Percentiles rank a stretch among this genome's conserved stretches.
Conservation (phyloP, 1,140 invertebrate genomes). For the Drosophila malerkotliana region DNA sequence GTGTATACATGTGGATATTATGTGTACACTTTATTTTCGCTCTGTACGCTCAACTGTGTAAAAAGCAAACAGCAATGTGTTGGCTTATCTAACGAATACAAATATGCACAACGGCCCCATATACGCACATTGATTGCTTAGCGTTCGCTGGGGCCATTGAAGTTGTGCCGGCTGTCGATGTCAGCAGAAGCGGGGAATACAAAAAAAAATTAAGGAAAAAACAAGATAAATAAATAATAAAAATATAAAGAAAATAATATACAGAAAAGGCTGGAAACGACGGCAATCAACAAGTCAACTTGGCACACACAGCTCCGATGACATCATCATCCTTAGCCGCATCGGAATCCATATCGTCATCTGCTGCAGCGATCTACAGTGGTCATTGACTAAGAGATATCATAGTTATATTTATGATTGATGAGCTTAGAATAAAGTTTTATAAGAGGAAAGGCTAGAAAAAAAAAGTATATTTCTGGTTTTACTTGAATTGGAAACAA, state of each 20-base stretch:
- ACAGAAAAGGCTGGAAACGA: slow-evolving; percentile 17
- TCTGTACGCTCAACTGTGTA: slow-evolving; percentile 31
- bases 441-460: no score
- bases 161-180: slow-evolving; percentile 59
- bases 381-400: neutral
- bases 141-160: slow-evolving; percentile 28
- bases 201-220: neutral
- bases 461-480: no score
- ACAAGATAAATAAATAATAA: neutral
- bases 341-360: slow-evolving; percentile 15
- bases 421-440: no score
- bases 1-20: neutral
- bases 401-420: no score
- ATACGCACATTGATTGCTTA: slow-evolving; percentile 41
- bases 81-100: slow-evolving; percentile 49
- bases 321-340: slow-evolving; percentile 58
- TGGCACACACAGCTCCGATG: slow-evolving; percentile 28
- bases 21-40: neutral
- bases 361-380: slow-evolving; percentile 23
- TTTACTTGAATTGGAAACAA: no score
- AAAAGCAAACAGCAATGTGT: slow-evolving; percentile 22
- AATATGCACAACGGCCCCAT: slow-evolving; percentile 24
- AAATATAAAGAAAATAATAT: neutral
- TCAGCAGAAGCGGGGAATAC: slow-evolving; percentile 6
- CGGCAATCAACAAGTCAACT: no score